These are phyloP conservation scores for Serranus cabrilla DNA, from an alignment of 2,797 vertebrate species.

Conservation along the genomic window DNA sequence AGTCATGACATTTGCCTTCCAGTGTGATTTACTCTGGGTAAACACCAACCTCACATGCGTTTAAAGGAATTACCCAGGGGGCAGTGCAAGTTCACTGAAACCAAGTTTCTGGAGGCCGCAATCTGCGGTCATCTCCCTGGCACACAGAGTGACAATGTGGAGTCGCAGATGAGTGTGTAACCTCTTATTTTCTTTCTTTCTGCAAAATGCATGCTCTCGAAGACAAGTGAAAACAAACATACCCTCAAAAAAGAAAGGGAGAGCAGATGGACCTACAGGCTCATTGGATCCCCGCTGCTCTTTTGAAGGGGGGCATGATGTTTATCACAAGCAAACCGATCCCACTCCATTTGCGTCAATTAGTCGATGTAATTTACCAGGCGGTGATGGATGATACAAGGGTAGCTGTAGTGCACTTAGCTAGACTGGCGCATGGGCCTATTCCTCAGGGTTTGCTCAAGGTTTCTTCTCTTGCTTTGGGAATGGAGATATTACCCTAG, in stretches of 20 bases:
- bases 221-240: conserved; percentile 54
- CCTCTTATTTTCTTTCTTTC: conserved; percentile 54
- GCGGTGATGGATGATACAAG: conserved; percentile 50
- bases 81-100: conserved; percentile 44
- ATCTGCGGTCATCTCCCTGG: conserved; percentile 51
- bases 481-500: conserved; percentile 31
- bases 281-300: background rate
- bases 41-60: conserved; percentile 25
- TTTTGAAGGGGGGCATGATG: conserved; percentile 16
- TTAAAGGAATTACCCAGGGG: conserved; percentile 38
- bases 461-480: conserved; percentile 22
- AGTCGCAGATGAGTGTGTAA: conserved; percentile 44
- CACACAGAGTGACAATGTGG: conserved; percentile 49
- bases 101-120: conserved; percentile 44
- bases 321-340: conserved; percentile 35
- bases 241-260: conserved; percentile 16
- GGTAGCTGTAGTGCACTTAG: conserved; percentile 31
- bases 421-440: conserved; percentile 18
- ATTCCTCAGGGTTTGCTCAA: conserved; percentile 27
- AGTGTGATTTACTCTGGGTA: conserved; percentile 33
- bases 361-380: conserved; percentile 28
- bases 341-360: conserved; percentile 52
- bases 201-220: conserved; percentile 34
- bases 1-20: conserved; percentile 33
- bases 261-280: conserved; percentile 24